Evolutionary conservation across 2,797 vertebrate genomes (phyloP), one percentile per base, ranked within the genome.

Genomic region (Sciaenops ocellatus): DNA sequence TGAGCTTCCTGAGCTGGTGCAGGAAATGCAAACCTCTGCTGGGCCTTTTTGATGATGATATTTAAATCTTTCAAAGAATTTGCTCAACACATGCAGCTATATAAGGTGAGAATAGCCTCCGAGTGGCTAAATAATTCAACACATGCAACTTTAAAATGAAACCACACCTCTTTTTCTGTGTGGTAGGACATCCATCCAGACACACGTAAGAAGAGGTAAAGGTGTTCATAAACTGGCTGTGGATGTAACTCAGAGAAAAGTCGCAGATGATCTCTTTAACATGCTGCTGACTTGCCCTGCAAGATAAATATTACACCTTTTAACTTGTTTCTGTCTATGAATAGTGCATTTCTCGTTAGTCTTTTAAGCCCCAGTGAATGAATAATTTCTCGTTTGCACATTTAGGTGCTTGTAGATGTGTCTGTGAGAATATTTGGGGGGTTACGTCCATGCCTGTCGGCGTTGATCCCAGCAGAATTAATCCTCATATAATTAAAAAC

Each of bases 401-500:
- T 76, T 18, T 55, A n/a, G 47, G 26, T 28, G 51, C 63, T 69
- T 71, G 44, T 66, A 2, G 26, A 50, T 57, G 59, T 60, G 62
- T 50, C 69, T 72, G 68, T n/a, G 46, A 28, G 66, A 79, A 83
- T 85, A 85, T 84, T 85, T 69, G 57, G 48, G 70, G 78, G 82
- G 66, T 75, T 12, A 15, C 10, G 26, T 86, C 75, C 73, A 22
- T 34, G 78, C 66, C 72, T 54, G 77, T 76, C 24, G 13, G 77
- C 84, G 83, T 78, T 79, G 66, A 87, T 90, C 84, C 83, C 80
- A 82, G 68, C 57, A 83, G 87, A 88, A 84, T 89, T 89, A 87
- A 87, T 91, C 84, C 86, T 79, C 57, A 54, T 50, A 68, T 85
- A 89, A 91, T 89, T 86, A 89, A 91, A 89, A 87, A 79, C 60